These are phyloP conservation scores for Acanthochromis polyacanthus DNA, from an alignment of 2,113 vertebrate genomes.

Conservation along the genomic window DNA sequence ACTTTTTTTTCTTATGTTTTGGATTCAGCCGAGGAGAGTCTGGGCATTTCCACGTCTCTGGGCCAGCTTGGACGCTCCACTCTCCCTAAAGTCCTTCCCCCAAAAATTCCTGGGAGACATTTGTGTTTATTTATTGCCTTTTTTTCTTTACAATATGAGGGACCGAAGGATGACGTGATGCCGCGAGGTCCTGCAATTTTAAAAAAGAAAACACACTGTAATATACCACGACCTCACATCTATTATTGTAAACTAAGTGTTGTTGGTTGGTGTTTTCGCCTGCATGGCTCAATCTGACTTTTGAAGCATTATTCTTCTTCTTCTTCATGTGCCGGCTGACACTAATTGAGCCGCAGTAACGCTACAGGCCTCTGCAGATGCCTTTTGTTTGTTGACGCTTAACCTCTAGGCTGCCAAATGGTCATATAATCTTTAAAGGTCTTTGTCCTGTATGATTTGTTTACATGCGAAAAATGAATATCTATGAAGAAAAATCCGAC, in stretches of 20 bases:
- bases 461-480: conserved; percentile 42
- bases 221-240: conserved; percentile 33
- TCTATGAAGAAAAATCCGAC: background rate
- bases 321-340: conserved; percentile 19
- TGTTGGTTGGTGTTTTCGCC: conserved; percentile 43
- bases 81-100: background rate
- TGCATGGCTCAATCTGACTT: conserved; percentile 59
- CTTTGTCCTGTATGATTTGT: conserved; percentile 56
- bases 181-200: background rate
- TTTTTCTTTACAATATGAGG: background rate
- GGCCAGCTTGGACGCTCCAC: background rate
- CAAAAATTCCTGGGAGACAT: conserved; percentile 5
- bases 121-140: conserved; percentile 43
- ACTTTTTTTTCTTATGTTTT: conserved; percentile 35
- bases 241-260: conserved; percentile 35
- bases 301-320: conserved; percentile 23
- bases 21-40: background rate
- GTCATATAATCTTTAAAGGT: conserved; percentile 35
- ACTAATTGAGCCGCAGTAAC: conserved; percentile 26
- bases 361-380: conserved; percentile 46
- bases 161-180: conserved; percentile 14
- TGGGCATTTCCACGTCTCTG: conserved; percentile 13
- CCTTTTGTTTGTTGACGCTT: conserved; percentile 41
- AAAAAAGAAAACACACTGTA: conserved; percentile 62
- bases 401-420: conserved; percentile 58